Conservation (phyloP, 2,888 invertebrate species). For the Thereva nobilitata region DNA sequence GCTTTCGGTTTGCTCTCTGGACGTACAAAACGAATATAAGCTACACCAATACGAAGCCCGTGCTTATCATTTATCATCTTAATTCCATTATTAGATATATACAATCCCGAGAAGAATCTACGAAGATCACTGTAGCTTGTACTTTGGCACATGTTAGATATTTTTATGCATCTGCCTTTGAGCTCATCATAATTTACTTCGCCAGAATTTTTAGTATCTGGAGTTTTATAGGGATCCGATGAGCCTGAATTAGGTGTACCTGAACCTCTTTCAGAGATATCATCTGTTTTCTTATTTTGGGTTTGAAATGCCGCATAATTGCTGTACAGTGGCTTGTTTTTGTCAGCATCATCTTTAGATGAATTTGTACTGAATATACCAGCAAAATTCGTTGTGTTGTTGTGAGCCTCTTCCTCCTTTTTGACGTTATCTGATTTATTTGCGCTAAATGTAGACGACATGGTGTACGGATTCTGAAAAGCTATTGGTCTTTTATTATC, state of each 20-base stretch:
- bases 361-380: conserved; percentile 23
- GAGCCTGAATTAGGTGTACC: not conserved
- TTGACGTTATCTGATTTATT: not conserved
- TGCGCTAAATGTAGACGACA: conserved; percentile 9
- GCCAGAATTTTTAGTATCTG: not conserved
- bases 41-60: conserved; percentile 79
- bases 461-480: conserved; percentile 38
- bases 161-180: conserved; percentile 66
- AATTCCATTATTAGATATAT: conserved; percentile 80
- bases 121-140: conserved; percentile 81
- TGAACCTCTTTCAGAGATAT: not conserved
- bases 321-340: not conserved
- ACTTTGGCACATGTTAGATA: conserved; percentile 73
- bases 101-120: conserved; percentile 76
- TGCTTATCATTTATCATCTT: conserved; percentile 82
- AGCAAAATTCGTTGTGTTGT: conserved; percentile 15
- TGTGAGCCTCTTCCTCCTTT: not conserved
- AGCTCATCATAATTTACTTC: conserved; percentile 36
- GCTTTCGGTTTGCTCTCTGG: conserved; percentile 73
- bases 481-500: not conserved
- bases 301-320: not conserved
- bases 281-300: not conserved
- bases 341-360: conserved; percentile 1
- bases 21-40: conserved; percentile 77
- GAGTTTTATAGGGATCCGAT: conserved; percentile 23